A percentile compares a stretch with the other conserved stretches of the same genome.
Conservation (phyloP, 2,888 invertebrate species). For the Glaucopsyche alexis region DNA sequence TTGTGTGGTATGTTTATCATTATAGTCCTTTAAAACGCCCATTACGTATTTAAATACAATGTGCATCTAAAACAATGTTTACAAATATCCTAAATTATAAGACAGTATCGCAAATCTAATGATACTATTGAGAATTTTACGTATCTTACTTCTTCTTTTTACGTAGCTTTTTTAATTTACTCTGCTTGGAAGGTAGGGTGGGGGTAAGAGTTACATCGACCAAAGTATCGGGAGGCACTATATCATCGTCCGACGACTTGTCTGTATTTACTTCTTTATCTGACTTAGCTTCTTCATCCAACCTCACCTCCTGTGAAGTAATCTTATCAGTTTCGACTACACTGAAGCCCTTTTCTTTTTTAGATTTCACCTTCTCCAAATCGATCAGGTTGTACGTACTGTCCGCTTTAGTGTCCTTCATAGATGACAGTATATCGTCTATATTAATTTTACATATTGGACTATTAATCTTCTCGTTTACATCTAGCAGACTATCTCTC, state of each 20-base stretch:
- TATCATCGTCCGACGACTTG: constrained; percentile 81
- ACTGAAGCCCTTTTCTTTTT: constrained; percentile 66
- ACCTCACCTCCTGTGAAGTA: constrained; percentile 62
- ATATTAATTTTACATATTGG: constrained; percentile 74
- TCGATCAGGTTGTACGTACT: constrained; percentile 70
- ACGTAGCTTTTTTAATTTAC: constrained; percentile 79
- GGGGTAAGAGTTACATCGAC: constrained; percentile 55
- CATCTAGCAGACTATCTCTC: constrained; percentile 68
- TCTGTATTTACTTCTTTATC: constrained; percentile 64
- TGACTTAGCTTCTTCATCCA: constrained; percentile 59
- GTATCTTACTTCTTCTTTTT: constrained; percentile 82
- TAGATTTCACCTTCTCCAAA: constrained; percentile 64
- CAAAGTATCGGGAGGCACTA: constrained; percentile 57
- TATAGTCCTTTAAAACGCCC: too few species aligned
- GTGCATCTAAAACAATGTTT: background rate
- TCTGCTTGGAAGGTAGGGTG: constrained; percentile 65
- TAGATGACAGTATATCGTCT: constrained; percentile 68
- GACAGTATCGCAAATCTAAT: background rate
- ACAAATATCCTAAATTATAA: background rate
- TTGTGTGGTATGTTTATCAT: too few species aligned
- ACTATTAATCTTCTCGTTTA: constrained; percentile 59
- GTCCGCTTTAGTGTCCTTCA: constrained; percentile 62
- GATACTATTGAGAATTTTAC: constrained; percentile 45
- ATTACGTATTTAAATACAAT: background rate
- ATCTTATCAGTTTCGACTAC: constrained; percentile 68